Conservation (phyloP, 2,113 vertebrate genomes). For the Physeter macrocephalus region DNA sequence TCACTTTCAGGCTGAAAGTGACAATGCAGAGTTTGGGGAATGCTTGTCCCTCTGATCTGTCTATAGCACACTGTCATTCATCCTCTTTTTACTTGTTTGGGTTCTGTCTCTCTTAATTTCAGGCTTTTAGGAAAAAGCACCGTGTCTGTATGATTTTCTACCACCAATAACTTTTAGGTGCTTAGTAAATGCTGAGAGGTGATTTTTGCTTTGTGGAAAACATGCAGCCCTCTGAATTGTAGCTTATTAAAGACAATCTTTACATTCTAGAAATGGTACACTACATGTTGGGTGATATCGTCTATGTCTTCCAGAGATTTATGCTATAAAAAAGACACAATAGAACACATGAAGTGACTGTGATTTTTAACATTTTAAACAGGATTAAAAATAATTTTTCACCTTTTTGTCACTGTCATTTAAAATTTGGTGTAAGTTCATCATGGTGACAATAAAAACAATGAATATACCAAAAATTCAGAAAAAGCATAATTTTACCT, state of each 20-base stretch:
- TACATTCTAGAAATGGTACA: background rate
- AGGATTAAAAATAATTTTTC: background rate
- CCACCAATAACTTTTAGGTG: background rate
- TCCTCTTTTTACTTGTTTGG: background rate
- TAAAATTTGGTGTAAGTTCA: background rate
- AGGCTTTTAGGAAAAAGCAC: background rate
- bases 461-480: background rate
- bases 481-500: conserved; percentile 13
- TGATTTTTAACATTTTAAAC: background rate
- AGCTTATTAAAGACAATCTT: background rate
- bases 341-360: background rate
- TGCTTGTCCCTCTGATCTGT: background rate
- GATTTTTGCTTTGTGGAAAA: background rate
- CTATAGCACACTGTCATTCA: background rate
- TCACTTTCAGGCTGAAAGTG: background rate
- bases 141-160: background rate
- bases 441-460: background rate
- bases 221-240: background rate
- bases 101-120: background rate
- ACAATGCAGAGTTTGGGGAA: background rate
- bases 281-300: background rate
- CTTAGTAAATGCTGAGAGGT: background rate
- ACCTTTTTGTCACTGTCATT: background rate
- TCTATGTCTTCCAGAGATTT: background rate
- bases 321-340: background rate